phyloP scores from a whole-genome alignment of 1,140 invertebrate species.

The Polypedilum pembai region DNA sequence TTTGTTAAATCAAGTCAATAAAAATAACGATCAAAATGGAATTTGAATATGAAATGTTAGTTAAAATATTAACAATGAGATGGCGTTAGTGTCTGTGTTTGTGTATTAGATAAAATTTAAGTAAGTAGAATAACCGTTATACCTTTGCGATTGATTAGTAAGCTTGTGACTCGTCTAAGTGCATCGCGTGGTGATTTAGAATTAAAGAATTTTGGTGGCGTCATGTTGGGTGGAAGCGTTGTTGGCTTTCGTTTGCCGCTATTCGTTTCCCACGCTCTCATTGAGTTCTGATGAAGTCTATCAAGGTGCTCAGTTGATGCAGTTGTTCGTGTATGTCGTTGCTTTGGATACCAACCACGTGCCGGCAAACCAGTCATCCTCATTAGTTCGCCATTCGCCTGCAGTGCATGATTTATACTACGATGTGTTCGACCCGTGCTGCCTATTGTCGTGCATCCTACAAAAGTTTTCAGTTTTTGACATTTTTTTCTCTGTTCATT shows the following conservation, averaged over 20 bases:
- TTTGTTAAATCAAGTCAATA: no score
- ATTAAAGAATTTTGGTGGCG: constrained; percentile 73
- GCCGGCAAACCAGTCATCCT: constrained; percentile 68
- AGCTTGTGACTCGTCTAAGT: constrained; percentile 71
- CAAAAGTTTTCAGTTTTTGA: background rate
- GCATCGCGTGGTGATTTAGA: constrained; percentile 71
- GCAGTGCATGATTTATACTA: constrained; percentile 55
- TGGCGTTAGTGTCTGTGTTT: no score
- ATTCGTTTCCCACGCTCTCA: constrained; percentile 47
- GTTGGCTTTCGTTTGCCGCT: constrained; percentile 59
- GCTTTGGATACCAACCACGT: constrained; percentile 74
- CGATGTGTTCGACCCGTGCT: constrained; percentile 48
- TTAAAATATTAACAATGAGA: no score
- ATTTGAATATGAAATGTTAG: no score
- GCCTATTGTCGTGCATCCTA: constrained; percentile 19
- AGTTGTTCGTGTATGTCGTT: constrained; percentile 56
- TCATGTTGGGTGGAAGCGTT: constrained; percentile 74
- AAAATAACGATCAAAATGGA: no score
- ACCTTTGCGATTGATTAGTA: constrained; percentile 73
- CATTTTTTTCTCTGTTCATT: no score
- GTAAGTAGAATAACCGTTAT: constrained; percentile 36
- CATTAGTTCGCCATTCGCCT: constrained; percentile 63
- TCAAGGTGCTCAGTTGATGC: constrained; percentile 78
- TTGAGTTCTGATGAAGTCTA: constrained; percentile 50
- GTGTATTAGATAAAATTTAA: no score